A percentile compares a stretch with the other conserved stretches of the same genome.
Conservation (phyloP, 2,888 invertebrate genomes). For the Parnassius orleans region DNA sequence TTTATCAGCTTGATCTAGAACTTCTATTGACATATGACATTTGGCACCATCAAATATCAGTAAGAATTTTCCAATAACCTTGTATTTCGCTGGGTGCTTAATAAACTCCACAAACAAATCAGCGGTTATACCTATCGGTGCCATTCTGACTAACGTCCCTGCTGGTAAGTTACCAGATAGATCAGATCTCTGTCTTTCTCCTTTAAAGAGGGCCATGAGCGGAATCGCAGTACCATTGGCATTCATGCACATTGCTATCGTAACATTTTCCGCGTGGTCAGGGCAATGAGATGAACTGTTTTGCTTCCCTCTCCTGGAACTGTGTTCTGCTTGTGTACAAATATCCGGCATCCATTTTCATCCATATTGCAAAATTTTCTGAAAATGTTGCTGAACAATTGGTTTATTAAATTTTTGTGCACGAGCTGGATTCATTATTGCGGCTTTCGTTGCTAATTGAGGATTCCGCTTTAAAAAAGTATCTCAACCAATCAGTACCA, state of each 20-base stretch:
- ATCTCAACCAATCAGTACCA: background rate
- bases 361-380: background rate
- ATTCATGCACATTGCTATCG: conserved; percentile 20
- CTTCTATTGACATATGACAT: conserved; percentile 27
- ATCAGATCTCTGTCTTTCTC: conserved; percentile 27
- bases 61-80: conserved; percentile 30
- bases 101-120: conserved; percentile 32
- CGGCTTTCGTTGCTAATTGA: conserved; percentile 18
- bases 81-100: conserved; percentile 30
- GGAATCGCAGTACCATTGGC: background rate
- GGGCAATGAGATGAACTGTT: background rate
- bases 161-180: conserved; percentile 30
- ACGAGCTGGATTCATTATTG: conserved; percentile 30
- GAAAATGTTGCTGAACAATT: background rate
- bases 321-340: background rate
- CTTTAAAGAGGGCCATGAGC: background rate
- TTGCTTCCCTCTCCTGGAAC: background rate
- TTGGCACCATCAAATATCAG: conserved; percentile 36
- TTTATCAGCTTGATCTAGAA: conserved; percentile 31
- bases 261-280: conserved; percentile 23
- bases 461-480: no score
- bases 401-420: conserved; percentile 30
- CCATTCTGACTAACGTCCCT: conserved; percentile 32
- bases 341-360: background rate
- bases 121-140: conserved; percentile 34